These are phyloP conservation scores for Malurus elegans DNA, from an alignment of 2,113 vertebrate species.

Conservation along the genomic window DNA sequence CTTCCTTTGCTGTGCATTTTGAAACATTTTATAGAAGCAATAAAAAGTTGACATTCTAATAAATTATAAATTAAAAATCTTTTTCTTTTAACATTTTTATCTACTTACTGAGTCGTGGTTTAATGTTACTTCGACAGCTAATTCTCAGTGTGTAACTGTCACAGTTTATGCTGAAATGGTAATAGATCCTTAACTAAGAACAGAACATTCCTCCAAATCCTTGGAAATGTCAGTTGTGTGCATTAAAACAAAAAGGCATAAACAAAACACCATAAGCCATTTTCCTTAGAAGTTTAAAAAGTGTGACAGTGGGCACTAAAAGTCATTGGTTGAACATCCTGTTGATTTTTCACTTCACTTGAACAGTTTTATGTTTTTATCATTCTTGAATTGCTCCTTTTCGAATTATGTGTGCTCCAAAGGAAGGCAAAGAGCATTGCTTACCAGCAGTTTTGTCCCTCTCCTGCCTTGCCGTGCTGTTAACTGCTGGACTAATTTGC, in stretches of 20 bases:
- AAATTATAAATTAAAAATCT: constrained; percentile 27
- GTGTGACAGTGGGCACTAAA: not conserved
- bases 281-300: not conserved
- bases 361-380: not conserved
- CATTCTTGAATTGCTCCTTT: not conserved
- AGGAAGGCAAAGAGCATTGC: not conserved
- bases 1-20: constrained; percentile 22
- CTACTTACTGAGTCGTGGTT: not conserved
- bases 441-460: not conserved
- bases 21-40: not conserved
- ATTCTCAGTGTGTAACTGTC: not conserved
- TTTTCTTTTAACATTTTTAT: not conserved
- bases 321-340: not conserved
- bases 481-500: not conserved
- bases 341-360: constrained; percentile 26
- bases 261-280: not conserved
- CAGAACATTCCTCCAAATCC: not conserved
- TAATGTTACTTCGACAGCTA: not conserved
- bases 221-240: not conserved
- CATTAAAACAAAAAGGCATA: not conserved
- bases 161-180: not conserved
- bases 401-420: not conserved
- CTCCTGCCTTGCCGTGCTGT: not conserved
- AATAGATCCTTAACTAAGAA: not conserved
- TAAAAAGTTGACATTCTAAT: not conserved